A percentile compares a stretch with the other conserved stretches of the same genome.
phyloP scores from a whole-genome alignment of 2,113 vertebrate genomes.

The Gadus macrocephalus region DNA sequence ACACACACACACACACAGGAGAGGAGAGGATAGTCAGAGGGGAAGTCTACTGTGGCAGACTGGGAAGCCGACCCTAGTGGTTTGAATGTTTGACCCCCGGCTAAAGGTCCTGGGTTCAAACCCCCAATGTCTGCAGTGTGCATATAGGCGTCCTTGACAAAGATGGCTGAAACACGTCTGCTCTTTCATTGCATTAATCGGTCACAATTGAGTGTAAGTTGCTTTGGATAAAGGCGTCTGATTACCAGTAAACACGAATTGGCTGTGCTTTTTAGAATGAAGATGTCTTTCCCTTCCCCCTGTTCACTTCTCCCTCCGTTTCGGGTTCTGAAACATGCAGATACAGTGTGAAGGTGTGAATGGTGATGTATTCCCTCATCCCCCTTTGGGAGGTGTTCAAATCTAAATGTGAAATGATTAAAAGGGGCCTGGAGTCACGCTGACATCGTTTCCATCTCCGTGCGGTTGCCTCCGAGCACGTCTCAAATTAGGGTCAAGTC shows the following conservation, averaged over 20 bases:
- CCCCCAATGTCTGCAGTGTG: no score
- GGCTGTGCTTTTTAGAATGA: no score
- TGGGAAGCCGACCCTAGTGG: no score
- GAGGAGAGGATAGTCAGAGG: no score
- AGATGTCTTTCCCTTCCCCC: background rate
- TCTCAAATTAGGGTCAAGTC: constrained; percentile 62
- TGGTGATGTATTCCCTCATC: constrained; percentile 49
- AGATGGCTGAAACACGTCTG: constrained; percentile 11
- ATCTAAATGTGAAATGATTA: constrained; percentile 69
- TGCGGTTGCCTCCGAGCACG: constrained; percentile 58
- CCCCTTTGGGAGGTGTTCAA: constrained; percentile 53
- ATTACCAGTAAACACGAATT: no score
- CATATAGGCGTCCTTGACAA: no score
- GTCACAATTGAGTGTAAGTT: no score
- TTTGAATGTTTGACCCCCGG: no score
- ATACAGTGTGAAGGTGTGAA: constrained; percentile 43
- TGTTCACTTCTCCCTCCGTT: constrained; percentile 26
- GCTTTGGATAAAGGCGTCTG: no score
- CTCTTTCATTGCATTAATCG: background rate
- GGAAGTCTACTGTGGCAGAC: no score
- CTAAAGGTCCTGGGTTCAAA: no score
- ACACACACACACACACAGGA: constrained; percentile 19
- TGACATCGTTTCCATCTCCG: constrained; percentile 56
- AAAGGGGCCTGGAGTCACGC: constrained; percentile 56
- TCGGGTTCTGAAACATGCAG: constrained; percentile 49